These are phyloP conservation scores for Eurystomus glaucurus DNA, from an alignment of 2,797 vertebrate species.

Conservation along the genomic window DNA sequence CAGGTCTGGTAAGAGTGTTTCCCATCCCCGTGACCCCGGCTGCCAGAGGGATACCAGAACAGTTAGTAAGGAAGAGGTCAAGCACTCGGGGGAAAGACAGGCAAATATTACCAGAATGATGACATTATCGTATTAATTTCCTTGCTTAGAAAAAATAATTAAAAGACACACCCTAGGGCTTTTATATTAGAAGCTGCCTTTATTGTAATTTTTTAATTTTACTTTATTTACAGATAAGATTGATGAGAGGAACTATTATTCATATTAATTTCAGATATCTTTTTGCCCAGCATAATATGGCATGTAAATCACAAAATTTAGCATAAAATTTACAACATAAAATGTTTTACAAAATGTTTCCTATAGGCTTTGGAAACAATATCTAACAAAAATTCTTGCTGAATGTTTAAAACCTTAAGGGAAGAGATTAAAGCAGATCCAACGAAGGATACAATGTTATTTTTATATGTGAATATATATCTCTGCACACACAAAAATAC, in stretches of 20 bases:
- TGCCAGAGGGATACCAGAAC: background rate
- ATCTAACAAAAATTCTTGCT: background rate
- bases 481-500: background rate
- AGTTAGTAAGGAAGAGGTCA: conserved; percentile 44
- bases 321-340: background rate
- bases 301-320: background rate
- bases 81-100: background rate
- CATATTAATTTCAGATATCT: background rate
- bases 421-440: background rate
- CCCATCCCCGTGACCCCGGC: background rate
- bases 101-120: background rate
- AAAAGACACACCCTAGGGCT: background rate
- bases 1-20: background rate
- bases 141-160: conserved; percentile 28
- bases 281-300: background rate
- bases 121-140: conserved; percentile 37
- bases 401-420: background rate
- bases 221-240: background rate
- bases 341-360: background rate
- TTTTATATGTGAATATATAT: background rate
- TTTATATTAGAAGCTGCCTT: conserved; percentile 7
- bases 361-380: background rate
- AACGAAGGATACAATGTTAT: background rate
- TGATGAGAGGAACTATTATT: background rate
- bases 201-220: background rate